A percentile compares a stretch with the other conserved stretches of the same genome.
Conservation (phyloP, 2,113 vertebrate species). For the Apodemus speciosus region DNA sequence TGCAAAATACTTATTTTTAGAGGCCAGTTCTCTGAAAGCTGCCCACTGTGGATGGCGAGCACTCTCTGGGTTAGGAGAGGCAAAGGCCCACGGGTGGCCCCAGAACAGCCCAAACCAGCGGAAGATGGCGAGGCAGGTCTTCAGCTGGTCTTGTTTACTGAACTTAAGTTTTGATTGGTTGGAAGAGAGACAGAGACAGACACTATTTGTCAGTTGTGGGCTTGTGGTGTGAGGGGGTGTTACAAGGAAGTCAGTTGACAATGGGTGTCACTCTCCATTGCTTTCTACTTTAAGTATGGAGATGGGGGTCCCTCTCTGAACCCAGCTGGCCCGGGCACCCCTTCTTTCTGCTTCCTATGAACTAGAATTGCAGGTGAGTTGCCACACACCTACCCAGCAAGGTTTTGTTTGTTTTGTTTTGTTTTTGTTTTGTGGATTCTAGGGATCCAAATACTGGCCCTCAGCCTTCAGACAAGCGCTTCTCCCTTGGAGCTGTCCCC, state of each 20-base stretch:
- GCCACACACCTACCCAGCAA: not conserved
- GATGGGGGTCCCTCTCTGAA: not conserved
- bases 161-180: not conserved
- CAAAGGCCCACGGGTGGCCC: not conserved
- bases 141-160: not conserved
- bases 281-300: not conserved
- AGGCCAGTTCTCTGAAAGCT: conserved; percentile 62
- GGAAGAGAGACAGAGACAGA: not conserved
- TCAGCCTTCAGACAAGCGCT: not conserved
- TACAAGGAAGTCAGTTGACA: not conserved
- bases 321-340: not conserved
- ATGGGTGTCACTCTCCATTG: not conserved
- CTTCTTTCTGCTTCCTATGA: not conserved
- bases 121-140: not conserved
- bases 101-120: not conserved
- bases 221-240: not conserved
- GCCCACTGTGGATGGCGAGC: conserved; percentile 48
- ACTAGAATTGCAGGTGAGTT: not conserved
- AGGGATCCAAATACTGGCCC: not conserved
- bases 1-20: conserved; percentile 78
- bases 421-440: not conserved
- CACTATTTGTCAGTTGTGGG: not conserved
- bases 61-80: not conserved
- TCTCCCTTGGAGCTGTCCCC: not conserved
- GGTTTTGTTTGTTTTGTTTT: not conserved